Evolutionary conservation across 2,797 vertebrate genomes (phyloP), one percentile per base, ranked within the genome.

Genomic region (Cryptoprocta ferox): DNA sequence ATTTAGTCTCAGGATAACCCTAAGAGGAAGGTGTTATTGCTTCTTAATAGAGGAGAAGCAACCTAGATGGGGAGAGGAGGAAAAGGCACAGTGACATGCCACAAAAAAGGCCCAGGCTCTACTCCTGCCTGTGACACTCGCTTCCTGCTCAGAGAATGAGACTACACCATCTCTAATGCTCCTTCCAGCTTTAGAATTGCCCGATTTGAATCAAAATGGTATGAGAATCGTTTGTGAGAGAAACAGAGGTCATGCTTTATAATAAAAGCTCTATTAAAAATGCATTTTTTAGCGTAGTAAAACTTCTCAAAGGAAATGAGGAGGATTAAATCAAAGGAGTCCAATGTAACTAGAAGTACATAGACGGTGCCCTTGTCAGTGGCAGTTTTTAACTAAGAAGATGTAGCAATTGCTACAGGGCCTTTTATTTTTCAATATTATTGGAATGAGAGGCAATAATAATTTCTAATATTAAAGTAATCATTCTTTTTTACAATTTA

Each of bases 221-320:
- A 92, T 83, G 61, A n/a, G 0, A 84, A 86, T 68, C 1, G 1
- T 89, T 86, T 96, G 15, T 61, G 21, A 94, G 19, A 53, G 50
- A 82, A 94, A 95, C 37, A 84, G 90, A 91, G 11, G 39, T 26
- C 8, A 0, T n/a, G 39, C 18, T 89, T 91, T 39, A 90, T 68
- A 66, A 92, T 53, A 71, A 95, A 88, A 96, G 19, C 59, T 32
- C 42, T 87, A 89, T 30, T 95, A 70, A 90, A 93, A 56, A 59
- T 92, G 10, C 18, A 65, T 37, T 80, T 76, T 71, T 86, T 61
- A 79, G 12, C 9, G 11, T 30, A 96, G 19, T 56, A 39, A 87
- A 76, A 14, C 35, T 73, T 83, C n/a, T 59, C 14, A 35, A 79
- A 78, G 35, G 32, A 93, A 95, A 94, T 81, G 15, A 70, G 18